A percentile compares a stretch with the other conserved stretches of the same genome.
Conservation (phyloP, 2,113 vertebrate species). For the Jacana jacana region DNA sequence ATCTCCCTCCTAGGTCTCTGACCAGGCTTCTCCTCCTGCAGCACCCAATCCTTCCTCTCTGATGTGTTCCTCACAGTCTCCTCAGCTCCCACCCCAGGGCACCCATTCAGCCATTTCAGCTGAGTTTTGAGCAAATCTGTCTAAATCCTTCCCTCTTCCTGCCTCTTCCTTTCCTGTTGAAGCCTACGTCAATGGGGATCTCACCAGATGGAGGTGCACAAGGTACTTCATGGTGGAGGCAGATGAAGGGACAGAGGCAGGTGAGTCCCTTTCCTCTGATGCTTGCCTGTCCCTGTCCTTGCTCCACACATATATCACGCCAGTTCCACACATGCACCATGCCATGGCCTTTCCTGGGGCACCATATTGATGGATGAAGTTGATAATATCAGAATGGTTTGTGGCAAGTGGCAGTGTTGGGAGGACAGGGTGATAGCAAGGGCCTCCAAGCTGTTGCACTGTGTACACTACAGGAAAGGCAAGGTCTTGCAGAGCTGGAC, state of each 20-base stretch:
- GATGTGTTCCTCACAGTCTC: neutral
- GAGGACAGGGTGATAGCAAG: too few relatives aligned
- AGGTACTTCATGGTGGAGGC: neutral
- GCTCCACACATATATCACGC: neutral
- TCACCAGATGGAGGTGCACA: accelerated
- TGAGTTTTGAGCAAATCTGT: neutral
- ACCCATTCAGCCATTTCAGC: neutral
- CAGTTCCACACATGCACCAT: neutral
- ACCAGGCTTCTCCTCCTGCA: neutral
- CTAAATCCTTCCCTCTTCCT: neutral
- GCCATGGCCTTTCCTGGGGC: neutral
- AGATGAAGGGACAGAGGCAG: neutral
- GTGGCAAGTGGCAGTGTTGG: too few relatives aligned
- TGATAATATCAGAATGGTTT: too few relatives aligned
- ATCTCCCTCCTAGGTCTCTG: neutral
- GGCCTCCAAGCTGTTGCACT: too few relatives aligned
- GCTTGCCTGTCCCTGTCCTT: neutral
- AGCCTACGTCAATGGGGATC: neutral
- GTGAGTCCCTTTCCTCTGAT: neutral
- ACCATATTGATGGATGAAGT: too few relatives aligned
- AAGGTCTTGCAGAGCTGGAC: too few relatives aligned
- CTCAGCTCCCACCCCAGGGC: neutral
- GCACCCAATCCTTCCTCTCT: neutral
- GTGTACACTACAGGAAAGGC: too few relatives aligned
- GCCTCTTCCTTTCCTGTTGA: neutral